phyloP scores from a whole-genome alignment of 1,140 invertebrate species.

The Drosophila nannoptera region DNA sequence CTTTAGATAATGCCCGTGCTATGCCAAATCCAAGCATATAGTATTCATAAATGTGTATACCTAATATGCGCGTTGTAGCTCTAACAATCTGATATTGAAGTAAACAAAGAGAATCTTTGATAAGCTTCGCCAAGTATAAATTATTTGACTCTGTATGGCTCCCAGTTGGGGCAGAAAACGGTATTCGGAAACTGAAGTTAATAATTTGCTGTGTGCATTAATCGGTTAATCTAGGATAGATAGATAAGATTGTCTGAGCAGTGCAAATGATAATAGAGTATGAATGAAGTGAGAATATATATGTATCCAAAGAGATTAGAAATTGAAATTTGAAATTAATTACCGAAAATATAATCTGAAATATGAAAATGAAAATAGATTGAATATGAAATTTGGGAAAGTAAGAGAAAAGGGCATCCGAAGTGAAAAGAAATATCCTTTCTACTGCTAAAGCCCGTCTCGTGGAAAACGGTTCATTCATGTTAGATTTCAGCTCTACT shows the following conservation, averaged over 20 bases:
- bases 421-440: too few relatives aligned
- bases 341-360: too few relatives aligned
- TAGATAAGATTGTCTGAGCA: constrained; percentile 60
- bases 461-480: too few relatives aligned
- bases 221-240: constrained; percentile 28
- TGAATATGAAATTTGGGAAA: background rate
- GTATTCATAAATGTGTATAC: constrained; percentile 18
- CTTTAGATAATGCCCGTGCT: constrained; percentile 73
- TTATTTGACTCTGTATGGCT: constrained; percentile 33
- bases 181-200: background rate
- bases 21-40: constrained; percentile 40
- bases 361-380: background rate
- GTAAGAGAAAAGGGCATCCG: too few relatives aligned
- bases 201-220: constrained; percentile 12
- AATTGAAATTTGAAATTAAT: background rate
- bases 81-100: constrained; percentile 53
- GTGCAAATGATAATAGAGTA: constrained; percentile 19
- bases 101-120: constrained; percentile 59
- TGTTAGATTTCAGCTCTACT: constrained; percentile 40
- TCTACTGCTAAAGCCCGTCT: constrained; percentile 30
- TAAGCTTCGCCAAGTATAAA: constrained; percentile 34
- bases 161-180: background rate
- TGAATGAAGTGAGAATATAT: background rate
- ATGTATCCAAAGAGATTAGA: background rate
- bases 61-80: constrained; percentile 15